A percentile compares a stretch with the other conserved stretches of the same genome.
Evolutionary conservation across 2,113 vertebrate species (phyloP).

Genomic region (Bubo blakistoni): DNA sequence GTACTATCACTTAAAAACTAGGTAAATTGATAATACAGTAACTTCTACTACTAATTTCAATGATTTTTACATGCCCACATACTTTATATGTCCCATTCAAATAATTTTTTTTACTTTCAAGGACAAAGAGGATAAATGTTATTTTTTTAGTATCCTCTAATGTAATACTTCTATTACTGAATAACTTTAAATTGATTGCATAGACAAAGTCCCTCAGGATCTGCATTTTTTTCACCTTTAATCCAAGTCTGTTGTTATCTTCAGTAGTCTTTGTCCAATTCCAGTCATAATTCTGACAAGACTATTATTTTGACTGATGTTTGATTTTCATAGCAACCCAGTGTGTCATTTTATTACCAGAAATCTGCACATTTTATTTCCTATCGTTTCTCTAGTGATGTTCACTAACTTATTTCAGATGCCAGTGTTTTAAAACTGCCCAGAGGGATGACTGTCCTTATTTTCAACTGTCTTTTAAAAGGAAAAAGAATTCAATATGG

Average conservation of each 20-base stretch:
- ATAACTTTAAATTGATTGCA: neutral
- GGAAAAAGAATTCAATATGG: constrained; percentile 23
- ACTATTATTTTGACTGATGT: constrained; percentile 26
- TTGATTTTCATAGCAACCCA: constrained; percentile 4
- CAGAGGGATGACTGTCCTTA: constrained; percentile 25
- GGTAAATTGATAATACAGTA: neutral
- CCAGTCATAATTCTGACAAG: constrained; percentile 9
- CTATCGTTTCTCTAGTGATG: constrained; percentile 36
- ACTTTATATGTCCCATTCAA: neutral
- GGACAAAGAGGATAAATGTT: neutral
- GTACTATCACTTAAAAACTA: neutral
- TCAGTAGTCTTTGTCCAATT: neutral
- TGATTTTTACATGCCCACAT: neutral
- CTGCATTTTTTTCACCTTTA: neutral
- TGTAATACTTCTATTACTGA: neutral
- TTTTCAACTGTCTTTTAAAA: constrained; percentile 44
- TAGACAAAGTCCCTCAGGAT: neutral
- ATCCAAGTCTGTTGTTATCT: neutral
- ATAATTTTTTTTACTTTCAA: neutral
- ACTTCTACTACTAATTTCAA: neutral
- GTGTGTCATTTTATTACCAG: constrained; percentile 29
- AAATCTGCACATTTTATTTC: constrained; percentile 39
- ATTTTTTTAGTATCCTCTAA: neutral
- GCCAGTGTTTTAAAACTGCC: constrained; percentile 55
- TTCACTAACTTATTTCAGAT: constrained; percentile 41